These are phyloP conservation scores for Argynnis bischoffii DNA, from an alignment of 2,888 invertebrate genomes.

Conservation along the genomic window DNA sequence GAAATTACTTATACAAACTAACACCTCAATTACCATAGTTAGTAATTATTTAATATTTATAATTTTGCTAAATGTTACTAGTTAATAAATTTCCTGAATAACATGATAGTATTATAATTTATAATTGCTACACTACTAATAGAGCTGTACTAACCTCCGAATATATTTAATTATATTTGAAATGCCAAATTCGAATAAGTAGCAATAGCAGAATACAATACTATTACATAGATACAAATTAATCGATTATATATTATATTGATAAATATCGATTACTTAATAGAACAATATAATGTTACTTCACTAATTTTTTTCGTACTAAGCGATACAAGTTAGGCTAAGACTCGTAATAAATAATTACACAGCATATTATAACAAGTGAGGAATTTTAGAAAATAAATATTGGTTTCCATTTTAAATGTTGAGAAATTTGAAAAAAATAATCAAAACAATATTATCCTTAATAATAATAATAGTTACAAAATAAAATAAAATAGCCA, in stretches of 20 bases:
- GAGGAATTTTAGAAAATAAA: not conserved
- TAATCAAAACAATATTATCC: not conserved
- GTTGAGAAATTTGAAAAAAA: not conserved
- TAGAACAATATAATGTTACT: slow-evolving; percentile 10
- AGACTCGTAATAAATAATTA: slow-evolving; percentile 2
- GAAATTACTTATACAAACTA: slow-evolving; percentile 17
- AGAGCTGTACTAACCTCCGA: not conserved
- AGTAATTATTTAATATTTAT: no score
- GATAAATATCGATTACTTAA: slow-evolving; percentile 15
- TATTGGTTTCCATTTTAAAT: slow-evolving; percentile 4
- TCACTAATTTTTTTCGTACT: slow-evolving; percentile 18
- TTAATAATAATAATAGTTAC: not conserved
- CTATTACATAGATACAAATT: slow-evolving; percentile 10
- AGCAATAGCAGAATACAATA: not conserved
- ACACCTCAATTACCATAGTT: no score
- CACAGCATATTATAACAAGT: not conserved
- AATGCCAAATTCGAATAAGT: slow-evolving; percentile 4
- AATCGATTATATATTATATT: slow-evolving; percentile 13
- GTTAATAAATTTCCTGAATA: not conserved
- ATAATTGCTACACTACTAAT: no score
- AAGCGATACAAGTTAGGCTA: slow-evolving; percentile 1
- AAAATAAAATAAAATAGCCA: not conserved
- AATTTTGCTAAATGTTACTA: slow-evolving; percentile 4
- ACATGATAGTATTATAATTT: no score
- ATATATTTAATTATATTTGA: not conserved